Base-by-base conservation (phyloP, 2,113 vertebrate species). In the Syrmaticus mikado region DNA sequence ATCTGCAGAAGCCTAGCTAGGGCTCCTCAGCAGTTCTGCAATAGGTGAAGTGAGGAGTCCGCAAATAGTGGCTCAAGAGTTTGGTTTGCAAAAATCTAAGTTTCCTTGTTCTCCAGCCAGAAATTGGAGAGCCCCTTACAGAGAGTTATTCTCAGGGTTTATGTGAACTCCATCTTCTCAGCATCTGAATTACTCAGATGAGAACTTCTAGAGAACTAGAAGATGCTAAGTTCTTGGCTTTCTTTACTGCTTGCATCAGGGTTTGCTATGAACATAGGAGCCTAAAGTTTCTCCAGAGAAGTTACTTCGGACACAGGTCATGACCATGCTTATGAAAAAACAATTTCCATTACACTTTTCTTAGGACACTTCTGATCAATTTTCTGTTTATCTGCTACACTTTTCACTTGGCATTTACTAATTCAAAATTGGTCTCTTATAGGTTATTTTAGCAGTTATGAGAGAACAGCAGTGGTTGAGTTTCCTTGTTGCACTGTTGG, bases 1-100 rank as follows among this genome's bases (percentile, higher is more conserved):
- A 94, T 74, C 71, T 82, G 12, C 13, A 82, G 89, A 61, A 87
- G 57, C 52, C 67, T 85, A 79, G 36, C 10, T 60, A 53, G 45
- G 16, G 34, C 32, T 48, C 32, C 38, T 75, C 1, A 1, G 45
- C 34, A 74, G 19, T 32, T 66, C 65, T 71, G 53, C 14, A 53
- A 36, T 46, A 40, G 64, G 43, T 28, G 25, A 87, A 91, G 38
- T 57, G 46, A 14, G 34, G 52, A 76, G 64, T 82, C 55, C 34
- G 57, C 34, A 85, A 91, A 82, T 55, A 61, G 13, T 8, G 52
- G 11, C 32, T 86, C 12, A 38, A 43, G 38, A 9, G 2, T 5
- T 14, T 5, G 3, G 1, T 45, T 83, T 80, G 32, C 55, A 92
- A 75, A 91, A 87, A 53, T 41, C 66, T 22, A 80, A 2, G 45